Evolutionary conservation across 1,140 invertebrate genomes (phyloP), one percentile per base, ranked within the genome.

Genomic region (Drosophila nikananu): DNA sequence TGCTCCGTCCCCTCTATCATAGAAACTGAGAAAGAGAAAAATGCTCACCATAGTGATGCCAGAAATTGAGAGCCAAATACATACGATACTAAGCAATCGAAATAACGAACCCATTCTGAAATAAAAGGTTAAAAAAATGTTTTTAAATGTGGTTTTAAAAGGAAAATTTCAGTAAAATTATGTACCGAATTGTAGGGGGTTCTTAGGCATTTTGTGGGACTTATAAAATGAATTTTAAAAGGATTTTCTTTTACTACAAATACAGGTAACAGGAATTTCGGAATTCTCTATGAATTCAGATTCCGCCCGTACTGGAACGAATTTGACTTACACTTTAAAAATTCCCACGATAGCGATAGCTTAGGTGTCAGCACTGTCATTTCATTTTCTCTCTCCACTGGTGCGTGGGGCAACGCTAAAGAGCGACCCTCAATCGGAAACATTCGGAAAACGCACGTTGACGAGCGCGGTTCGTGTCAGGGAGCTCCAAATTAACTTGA

Each of bases 381-480:
- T 67, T 21, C 9, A 19, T 19, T 32, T 32, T 52, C 41, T 60
- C 52, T 63, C 32, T 23, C 19, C 25, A 32, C 12, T 25, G 48
- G 9, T 59, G n/a, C 30, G 46, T 57, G 39, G 52, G 62, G 44
- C 51, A 39, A 49, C 39, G 25, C 27, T 37, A 62, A 2, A 37
- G 32, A 54, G 23, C 44, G 37, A 37, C 52, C 30, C 65, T 27
- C 75, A 89, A 81, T 89, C 68, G 67, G 59, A 8, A 70, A 76
- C 75, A 89, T 84, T 89, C 68, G 67, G 59, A 8, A 70, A 76
- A 57, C 65, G n/a, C 39, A 73, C 41, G 39, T 79, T 60, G 49
- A 57, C 51, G 78, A 60, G 81, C 63, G 49, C 81, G 71, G 86
- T 90, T 66, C 67, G 63, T 37, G 46, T 17, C 23, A 30, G 51